Percentiles rank a stretch among this genome's conserved stretches.
Conservation (phyloP, 2,888 invertebrate species). For the Ptychoptera contaminata region DNA sequence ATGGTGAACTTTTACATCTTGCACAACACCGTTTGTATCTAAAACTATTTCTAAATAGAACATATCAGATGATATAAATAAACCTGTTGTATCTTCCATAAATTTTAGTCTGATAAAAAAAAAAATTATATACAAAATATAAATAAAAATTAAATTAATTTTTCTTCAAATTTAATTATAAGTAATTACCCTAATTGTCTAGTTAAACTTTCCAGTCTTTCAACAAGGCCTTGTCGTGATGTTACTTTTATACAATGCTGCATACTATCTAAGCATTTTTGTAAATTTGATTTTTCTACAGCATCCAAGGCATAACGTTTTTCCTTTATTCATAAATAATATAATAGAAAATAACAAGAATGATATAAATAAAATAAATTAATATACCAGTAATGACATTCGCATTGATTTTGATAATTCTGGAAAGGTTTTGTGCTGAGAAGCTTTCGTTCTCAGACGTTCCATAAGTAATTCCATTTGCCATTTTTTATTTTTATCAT, state of each 20-base stretch:
- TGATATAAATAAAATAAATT: slow-evolving; percentile 27
- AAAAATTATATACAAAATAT: slow-evolving; percentile 2
- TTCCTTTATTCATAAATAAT: slow-evolving; percentile 38
- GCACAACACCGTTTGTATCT: slow-evolving; percentile 66
- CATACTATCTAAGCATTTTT: slow-evolving; percentile 79
- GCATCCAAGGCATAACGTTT: slow-evolving; percentile 78
- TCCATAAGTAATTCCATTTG: slow-evolving; percentile 85
- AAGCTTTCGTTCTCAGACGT: slow-evolving; percentile 68
- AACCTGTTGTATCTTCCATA: slow-evolving; percentile 64
- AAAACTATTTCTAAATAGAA: slow-evolving; percentile 85
- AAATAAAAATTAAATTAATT: background rate
- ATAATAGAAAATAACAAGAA: slow-evolving; percentile 22
- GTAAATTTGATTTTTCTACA: slow-evolving; percentile 69
- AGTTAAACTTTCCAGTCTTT: slow-evolving; percentile 78
- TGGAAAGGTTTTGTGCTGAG: slow-evolving; percentile 62
- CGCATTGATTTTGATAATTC: slow-evolving; percentile 80
- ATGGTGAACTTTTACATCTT: slow-evolving; percentile 83
- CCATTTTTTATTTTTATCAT: slow-evolving; percentile 51
- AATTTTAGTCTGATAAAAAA: slow-evolving; percentile 45
- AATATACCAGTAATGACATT: slow-evolving; percentile 55
- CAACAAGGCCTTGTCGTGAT: slow-evolving; percentile 79
- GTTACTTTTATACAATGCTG: slow-evolving; percentile 90
- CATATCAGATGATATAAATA: slow-evolving; percentile 92
- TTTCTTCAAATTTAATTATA: background rate
- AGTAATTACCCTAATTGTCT: slow-evolving; percentile 62